These are phyloP conservation scores for Carduelis carduelis DNA, from an alignment of 2,797 vertebrate genomes.

Conservation along the genomic window DNA sequence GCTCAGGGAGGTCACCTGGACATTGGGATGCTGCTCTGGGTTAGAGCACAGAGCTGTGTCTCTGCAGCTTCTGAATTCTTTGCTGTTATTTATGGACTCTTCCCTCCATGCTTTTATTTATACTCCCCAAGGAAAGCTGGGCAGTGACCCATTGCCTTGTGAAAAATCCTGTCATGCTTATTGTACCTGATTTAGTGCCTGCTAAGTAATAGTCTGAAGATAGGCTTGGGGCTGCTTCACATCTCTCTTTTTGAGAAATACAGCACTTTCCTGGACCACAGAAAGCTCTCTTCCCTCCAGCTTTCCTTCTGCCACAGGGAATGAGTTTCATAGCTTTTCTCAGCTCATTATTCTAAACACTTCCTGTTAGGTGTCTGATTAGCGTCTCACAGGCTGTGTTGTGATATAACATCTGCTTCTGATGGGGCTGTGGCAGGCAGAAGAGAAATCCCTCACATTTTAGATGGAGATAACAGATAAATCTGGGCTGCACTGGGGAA, in stretches of 20 bases:
- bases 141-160: not conserved
- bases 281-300: not conserved
- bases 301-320: not conserved
- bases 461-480: not conserved
- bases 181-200: not conserved
- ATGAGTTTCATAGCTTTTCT: not conserved
- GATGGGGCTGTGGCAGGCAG: not conserved
- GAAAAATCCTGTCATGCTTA: not conserved
- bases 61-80: not conserved
- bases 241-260: not conserved
- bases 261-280: not conserved
- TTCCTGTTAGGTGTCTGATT: slow-evolving; percentile 17
- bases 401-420: not conserved
- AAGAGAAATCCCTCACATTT: not conserved
- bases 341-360: slow-evolving; percentile 25
- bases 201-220: not conserved
- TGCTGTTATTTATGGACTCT: not conserved
- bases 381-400: not conserved
- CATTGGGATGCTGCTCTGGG: accelerated
- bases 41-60: accelerated
- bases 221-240: not conserved
- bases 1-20: not conserved
- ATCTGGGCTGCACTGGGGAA: not conserved
- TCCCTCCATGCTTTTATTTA: not conserved
- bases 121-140: not conserved